Conservation (phyloP, 1,140 invertebrate genomes). For the Galleria mellonella region DNA sequence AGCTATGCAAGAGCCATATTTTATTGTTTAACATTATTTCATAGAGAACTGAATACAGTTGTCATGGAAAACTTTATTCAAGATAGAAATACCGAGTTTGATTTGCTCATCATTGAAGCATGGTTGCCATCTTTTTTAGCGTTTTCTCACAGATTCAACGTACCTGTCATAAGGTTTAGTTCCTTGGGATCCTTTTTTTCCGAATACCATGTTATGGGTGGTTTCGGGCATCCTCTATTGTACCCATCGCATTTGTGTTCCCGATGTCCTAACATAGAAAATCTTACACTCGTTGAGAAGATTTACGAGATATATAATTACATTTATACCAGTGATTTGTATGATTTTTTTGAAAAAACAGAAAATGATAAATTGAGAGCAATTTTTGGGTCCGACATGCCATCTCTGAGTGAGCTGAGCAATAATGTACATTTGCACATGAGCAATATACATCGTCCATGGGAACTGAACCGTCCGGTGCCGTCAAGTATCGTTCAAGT, state of each 20-base stretch:
- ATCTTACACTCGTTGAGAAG: no score
- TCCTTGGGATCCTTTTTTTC: slow-evolving; percentile 20
- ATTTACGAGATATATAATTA: background rate
- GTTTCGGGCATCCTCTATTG: slow-evolving; percentile 47
- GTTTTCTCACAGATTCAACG: slow-evolving; percentile 44
- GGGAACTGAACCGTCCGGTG: slow-evolving; percentile 57
- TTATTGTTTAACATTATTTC: slow-evolving; percentile 25
- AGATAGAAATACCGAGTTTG: slow-evolving; percentile 16
- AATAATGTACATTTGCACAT: slow-evolving; percentile 73
- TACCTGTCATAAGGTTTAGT: slow-evolving; percentile 42
- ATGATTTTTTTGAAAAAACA: background rate
- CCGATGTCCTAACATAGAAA: no score
- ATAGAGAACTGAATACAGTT: slow-evolving; percentile 11
- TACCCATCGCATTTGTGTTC: slow-evolving; percentile 37
- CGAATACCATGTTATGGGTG: slow-evolving; percentile 29
- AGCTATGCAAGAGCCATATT: slow-evolving; percentile 11
- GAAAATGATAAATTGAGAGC: slow-evolving; percentile 5
- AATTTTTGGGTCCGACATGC: slow-evolving; percentile 55
- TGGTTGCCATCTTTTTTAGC: slow-evolving; percentile 17
- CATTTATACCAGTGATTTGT: background rate
- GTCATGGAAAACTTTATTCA: slow-evolving; percentile 19
- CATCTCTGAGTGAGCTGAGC: slow-evolving; percentile 53
- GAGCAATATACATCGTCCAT: slow-evolving; percentile 66
- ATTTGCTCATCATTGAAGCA: slow-evolving; percentile 33
- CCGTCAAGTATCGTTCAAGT: slow-evolving; percentile 67